Conservation (phyloP, 2,797 vertebrate species). For the Coranthus polyacanthus region DNA sequence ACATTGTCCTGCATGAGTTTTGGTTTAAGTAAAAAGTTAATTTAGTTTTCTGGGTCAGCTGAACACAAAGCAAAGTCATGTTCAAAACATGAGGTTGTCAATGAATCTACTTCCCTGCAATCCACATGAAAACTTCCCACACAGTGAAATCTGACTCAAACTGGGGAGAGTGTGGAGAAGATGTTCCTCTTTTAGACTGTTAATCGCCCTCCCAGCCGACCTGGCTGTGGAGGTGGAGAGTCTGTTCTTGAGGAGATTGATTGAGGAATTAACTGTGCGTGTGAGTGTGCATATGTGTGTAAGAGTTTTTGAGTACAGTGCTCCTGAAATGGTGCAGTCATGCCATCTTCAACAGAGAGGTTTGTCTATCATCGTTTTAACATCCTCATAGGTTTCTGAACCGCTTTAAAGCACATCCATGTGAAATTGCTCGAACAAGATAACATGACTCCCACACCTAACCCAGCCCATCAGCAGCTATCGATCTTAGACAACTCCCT, state of each 20-base stretch:
- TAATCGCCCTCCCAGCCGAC: slow-evolving; percentile 38
- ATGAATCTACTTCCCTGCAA: not conserved
- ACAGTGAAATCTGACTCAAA: slow-evolving; percentile 22
- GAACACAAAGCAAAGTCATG: slow-evolving; percentile 4
- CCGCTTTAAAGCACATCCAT: slow-evolving; percentile 10
- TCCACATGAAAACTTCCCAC: slow-evolving; percentile 26
- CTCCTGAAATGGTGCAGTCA: slow-evolving; percentile 7
- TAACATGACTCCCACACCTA: slow-evolving; percentile 15
- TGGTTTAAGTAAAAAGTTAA: not conserved
- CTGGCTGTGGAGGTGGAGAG: slow-evolving; percentile 41
- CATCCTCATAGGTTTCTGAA: slow-evolving; percentile 12
- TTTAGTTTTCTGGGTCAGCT: not conserved
- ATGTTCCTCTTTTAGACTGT: slow-evolving; percentile 22
- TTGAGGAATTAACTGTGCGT: slow-evolving; percentile 54
- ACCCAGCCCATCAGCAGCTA: slow-evolving; percentile 31
- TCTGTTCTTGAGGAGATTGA: slow-evolving; percentile 46
- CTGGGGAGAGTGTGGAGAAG: slow-evolving; percentile 13
- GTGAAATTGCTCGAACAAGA: slow-evolving; percentile 17
- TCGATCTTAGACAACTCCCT: slow-evolving; percentile 37
- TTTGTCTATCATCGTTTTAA: not conserved
- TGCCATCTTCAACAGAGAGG: slow-evolving; percentile 17
- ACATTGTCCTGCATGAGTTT: not conserved
- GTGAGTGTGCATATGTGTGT: slow-evolving; percentile 33
- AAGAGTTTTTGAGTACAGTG: slow-evolving; percentile 1
- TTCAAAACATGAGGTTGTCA: slow-evolving; percentile 6